Conservation (phyloP, 2,113 vertebrate species). For the Rhabdomys dilectus region DNA sequence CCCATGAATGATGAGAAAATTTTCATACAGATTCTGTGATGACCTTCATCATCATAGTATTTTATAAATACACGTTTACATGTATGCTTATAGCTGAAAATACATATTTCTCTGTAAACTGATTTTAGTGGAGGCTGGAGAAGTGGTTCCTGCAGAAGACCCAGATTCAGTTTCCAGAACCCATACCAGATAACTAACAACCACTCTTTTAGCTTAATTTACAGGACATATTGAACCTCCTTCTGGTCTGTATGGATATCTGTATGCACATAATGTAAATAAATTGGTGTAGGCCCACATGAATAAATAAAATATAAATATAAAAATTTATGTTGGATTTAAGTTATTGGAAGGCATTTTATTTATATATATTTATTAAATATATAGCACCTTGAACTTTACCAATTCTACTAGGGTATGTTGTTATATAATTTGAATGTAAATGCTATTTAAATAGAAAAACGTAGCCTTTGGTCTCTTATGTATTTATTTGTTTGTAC, state of each 20-base stretch:
- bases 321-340: background rate
- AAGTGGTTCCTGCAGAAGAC: background rate
- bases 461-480: no score
- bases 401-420: background rate
- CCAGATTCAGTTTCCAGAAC: background rate
- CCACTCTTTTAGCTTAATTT: background rate
- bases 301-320: background rate
- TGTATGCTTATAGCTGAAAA: slow-evolving; percentile 12
- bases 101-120: background rate
- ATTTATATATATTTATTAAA: no score
- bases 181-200: background rate
- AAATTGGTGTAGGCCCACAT: background rate
- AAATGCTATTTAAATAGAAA: background rate
- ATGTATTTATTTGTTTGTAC: no score
- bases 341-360: slow-evolving; percentile 42
- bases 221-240: background rate
- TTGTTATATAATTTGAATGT: slow-evolving; percentile 45
- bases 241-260: background rate
- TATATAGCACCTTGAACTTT: slow-evolving; percentile 7
- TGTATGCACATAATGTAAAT: background rate
- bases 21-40: background rate
- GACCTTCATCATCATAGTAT: background rate
- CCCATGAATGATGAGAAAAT: background rate
- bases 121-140: background rate
- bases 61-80: background rate